Evolutionary conservation across 1,140 invertebrate genomes (phyloP).

Genomic region (Archivesica marissinica): DNA sequence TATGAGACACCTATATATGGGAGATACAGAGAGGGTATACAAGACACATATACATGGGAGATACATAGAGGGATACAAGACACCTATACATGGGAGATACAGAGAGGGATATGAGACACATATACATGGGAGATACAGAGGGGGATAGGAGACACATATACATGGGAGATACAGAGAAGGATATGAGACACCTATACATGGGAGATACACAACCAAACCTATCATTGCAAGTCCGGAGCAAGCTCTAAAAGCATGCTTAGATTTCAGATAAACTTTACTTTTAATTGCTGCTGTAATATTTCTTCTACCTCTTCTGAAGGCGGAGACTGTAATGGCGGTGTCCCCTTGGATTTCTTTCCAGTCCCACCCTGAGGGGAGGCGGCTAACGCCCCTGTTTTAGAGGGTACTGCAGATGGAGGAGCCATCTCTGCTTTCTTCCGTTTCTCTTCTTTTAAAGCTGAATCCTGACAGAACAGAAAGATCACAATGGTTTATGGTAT

Average conservation of each 20-base stretch:
- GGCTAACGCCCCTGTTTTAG: constrained; percentile 3
- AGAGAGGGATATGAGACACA: too few relatives aligned
- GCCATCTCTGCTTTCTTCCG: constrained; percentile 57
- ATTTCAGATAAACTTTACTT: constrained; percentile 50
- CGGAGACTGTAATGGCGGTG: constrained; percentile 54
- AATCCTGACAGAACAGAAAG: constrained; percentile 37
- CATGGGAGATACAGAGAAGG: background rate
- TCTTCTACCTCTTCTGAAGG: constrained; percentile 63
- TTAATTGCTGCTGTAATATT: constrained; percentile 60
- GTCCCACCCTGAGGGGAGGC: background rate
- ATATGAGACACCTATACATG: background rate
- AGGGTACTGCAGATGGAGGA: constrained; percentile 40
- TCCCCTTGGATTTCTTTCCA: constrained; percentile 55
- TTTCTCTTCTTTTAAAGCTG: constrained; percentile 57
- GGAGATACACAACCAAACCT: background rate
- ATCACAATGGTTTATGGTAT: too few relatives aligned
- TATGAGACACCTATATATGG: too few relatives aligned
- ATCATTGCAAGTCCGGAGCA: background rate
- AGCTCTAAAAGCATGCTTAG: constrained; percentile 25
- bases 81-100: too few relatives aligned
- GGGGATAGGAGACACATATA: too few relatives aligned
- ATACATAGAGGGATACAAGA: too few relatives aligned
- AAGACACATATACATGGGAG: too few relatives aligned
- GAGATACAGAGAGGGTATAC: too few relatives aligned
- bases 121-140: too few relatives aligned